Evolutionary conservation across 2,888 invertebrate species (phyloP), one percentile per base, ranked within the genome.

Genomic region (Cerceris ruficornis): DNA sequence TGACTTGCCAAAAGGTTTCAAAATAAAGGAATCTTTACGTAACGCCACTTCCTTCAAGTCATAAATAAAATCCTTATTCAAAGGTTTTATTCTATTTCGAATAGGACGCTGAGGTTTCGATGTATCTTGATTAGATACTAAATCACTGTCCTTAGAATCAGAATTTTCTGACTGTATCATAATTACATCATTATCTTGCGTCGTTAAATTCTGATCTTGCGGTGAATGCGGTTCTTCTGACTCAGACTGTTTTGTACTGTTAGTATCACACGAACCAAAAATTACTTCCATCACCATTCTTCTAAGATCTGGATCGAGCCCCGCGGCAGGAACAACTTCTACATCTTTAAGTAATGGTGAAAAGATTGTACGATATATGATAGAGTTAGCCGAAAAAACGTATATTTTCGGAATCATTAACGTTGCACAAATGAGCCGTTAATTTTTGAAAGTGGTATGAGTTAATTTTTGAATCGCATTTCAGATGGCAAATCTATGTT

Each of bases 41-140:
- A 77, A 60, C 0, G 80, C 64, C 0, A 90, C 87, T 52, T 90
- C 90, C 46, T 95, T 94, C 81, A 95, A 92, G 92, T 96, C 96
- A 88, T 96, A 96, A 83, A 96, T 95, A 89, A 96, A 96, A 92
- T 96, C 96, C 87, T 95, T 95, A 88, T 95, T 94, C 80, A 95
- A 94, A 8, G 94, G 94, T 90, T 95, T 95, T 0, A 95, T 93
- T 80, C 95, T 94, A 90, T 95, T 95, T 52, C 96, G 93, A 13
- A 95, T 94, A 1, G 96, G 95, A 80, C 95, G 93, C 64, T 93
- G 91, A n/a, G 92, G 90, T 28, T 84, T 83, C 7, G 59, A 64
- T 49, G 49, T 55, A 7, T 80, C 73, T 8, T 66, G 46, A 0
- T 28, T 0, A 42, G 17, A 52, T 1, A 7, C 9, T 7, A 39